phyloP scores from a whole-genome alignment of 1,140 invertebrate genomes.

The Drosophila saltans region DNA sequence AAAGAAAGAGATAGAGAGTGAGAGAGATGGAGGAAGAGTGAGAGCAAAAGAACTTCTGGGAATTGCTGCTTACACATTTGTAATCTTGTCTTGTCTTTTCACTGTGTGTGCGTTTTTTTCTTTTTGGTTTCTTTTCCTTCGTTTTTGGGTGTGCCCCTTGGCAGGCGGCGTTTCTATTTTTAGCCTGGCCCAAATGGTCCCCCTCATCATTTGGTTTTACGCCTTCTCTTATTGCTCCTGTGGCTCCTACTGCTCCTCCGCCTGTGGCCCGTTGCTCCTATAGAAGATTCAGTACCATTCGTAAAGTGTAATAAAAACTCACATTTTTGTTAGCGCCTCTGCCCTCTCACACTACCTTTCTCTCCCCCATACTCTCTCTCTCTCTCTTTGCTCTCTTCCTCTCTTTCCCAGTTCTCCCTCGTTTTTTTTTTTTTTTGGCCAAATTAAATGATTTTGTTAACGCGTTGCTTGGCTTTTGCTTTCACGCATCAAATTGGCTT shows the following conservation, averaged over 20 bases:
- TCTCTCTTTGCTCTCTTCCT: background rate
- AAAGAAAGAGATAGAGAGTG: background rate
- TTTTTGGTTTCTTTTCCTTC: constrained; percentile 34
- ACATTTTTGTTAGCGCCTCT: constrained; percentile 67
- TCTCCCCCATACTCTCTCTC: background rate
- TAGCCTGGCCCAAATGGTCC: constrained; percentile 42
- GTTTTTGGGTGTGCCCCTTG: constrained; percentile 73
- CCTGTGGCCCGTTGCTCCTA: too few relatives aligned
- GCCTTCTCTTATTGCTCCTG: constrained; percentile 49
- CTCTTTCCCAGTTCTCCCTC: background rate
- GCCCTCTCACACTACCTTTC: constrained; percentile 4
- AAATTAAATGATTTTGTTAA: constrained; percentile 80
- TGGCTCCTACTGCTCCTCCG: constrained; percentile 1
- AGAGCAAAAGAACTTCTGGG: constrained; percentile 62
- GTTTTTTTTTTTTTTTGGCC: constrained; percentile 32
- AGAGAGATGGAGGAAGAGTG: constrained; percentile 13
- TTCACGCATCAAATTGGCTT: constrained; percentile 56
- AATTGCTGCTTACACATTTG: constrained; percentile 81
- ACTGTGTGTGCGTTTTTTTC: constrained; percentile 11
- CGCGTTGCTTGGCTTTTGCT: constrained; percentile 62
- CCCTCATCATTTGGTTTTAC: constrained; percentile 29
- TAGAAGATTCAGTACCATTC: constrained; percentile 15
- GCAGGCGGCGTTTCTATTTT: constrained; percentile 76
- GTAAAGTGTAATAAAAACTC: constrained; percentile 72
- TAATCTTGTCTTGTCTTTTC: constrained; percentile 76